These are phyloP conservation scores for Dryadula phaetusa DNA, from an alignment of 2,888 invertebrate genomes.

Conservation along the genomic window DNA sequence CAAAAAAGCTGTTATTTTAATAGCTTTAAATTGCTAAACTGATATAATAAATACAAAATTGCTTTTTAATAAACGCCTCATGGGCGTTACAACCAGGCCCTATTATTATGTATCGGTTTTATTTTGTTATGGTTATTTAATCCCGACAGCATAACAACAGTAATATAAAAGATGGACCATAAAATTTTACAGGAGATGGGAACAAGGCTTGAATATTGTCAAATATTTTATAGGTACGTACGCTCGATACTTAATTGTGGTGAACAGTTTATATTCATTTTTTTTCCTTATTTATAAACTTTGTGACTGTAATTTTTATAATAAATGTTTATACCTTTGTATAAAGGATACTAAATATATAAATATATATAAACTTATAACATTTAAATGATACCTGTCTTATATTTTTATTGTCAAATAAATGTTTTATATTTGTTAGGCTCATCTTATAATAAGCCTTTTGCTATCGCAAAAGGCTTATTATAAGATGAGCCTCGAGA, in stretches of 20 bases:
- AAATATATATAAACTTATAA: background rate
- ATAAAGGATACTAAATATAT: too few species aligned
- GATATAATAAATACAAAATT: slow-evolving; percentile 68
- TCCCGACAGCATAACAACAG: slow-evolving; percentile 47
- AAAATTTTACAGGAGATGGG: slow-evolving; percentile 33
- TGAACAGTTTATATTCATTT: background rate
- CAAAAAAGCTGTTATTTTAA: slow-evolving; percentile 59
- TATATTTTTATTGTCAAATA: background rate
- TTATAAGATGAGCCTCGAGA: too few species aligned
- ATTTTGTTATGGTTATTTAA: slow-evolving; percentile 49
- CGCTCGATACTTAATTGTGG: background rate
- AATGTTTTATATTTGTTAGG: background rate
- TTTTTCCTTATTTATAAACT: background rate
- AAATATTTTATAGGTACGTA: slow-evolving; percentile 21
- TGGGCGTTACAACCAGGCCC: slow-evolving; percentile 55
- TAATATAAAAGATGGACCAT: slow-evolving; percentile 41
- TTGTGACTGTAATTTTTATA: background rate
- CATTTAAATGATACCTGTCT: background rate
- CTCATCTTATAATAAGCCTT: too few species aligned
- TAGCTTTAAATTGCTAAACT: slow-evolving; percentile 58
- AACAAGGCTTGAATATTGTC: slow-evolving; percentile 23
- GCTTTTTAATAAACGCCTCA: slow-evolving; percentile 67
- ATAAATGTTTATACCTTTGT: background rate
- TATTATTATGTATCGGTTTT: slow-evolving; percentile 58
- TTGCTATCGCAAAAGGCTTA: too few species aligned